Evolutionary conservation across 1,140 invertebrate genomes (phyloP).

Genomic region (Temnothorax curvispinosus): DNA sequence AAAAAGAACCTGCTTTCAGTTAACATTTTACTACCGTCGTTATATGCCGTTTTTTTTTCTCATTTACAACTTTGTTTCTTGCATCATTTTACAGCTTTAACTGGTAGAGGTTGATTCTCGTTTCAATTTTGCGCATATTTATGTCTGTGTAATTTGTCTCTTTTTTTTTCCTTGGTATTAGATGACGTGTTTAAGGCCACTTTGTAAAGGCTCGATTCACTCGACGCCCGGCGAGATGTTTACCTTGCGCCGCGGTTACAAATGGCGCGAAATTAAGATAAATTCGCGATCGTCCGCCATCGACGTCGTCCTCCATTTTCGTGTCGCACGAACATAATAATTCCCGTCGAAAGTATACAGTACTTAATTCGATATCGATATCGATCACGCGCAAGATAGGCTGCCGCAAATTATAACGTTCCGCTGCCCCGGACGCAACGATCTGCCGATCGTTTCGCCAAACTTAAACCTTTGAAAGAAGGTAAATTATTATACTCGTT

Average conservation of each 20-base stretch:
- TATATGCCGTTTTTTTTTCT: background rate
- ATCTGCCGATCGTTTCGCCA: conserved; percentile 12
- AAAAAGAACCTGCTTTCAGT: background rate
- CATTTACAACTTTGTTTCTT: background rate
- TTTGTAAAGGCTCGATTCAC: conserved; percentile 42
- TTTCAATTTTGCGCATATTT: conserved; percentile 13
- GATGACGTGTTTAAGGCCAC: conserved; percentile 32
- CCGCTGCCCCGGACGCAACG: conserved; percentile 35
- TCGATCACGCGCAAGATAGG: conserved; percentile 55
- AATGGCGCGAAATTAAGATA: conserved; percentile 58
- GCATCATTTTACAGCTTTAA: background rate
- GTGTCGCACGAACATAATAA: conserved; percentile 68
- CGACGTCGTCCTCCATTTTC: conserved; percentile 56
- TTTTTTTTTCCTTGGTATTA: conserved; percentile 6
- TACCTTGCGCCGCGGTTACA: conserved; percentile 50
- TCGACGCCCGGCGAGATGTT: conserved; percentile 42
- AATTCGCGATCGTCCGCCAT: conserved; percentile 54
- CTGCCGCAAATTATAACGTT: conserved; percentile 59
- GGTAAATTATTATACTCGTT: background rate
- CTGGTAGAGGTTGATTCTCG: background rate
- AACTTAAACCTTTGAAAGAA: background rate
- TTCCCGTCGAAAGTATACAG: conserved; percentile 58
- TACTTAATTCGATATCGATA: conserved; percentile 62
- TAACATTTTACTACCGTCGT: background rate
- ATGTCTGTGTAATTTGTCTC: background rate